A percentile compares a stretch with the other conserved stretches of the same genome.
Evolutionary conservation across 2,797 vertebrate genomes (phyloP).

Genomic region (Lithobates pipiens): DNA sequence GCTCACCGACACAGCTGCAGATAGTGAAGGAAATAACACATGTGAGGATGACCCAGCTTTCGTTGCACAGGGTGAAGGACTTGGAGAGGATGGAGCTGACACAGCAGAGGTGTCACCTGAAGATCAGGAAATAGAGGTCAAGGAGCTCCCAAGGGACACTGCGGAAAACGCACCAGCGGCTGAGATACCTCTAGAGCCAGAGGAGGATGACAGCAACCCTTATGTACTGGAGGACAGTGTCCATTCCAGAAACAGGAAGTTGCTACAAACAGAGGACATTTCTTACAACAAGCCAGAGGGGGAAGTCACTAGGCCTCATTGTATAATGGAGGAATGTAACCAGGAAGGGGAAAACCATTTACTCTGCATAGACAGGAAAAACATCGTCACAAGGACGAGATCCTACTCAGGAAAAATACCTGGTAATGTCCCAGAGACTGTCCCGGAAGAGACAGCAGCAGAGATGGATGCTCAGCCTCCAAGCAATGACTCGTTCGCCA

Average conservation of each 20-base stretch:
- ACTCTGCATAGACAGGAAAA: conserved; percentile 76
- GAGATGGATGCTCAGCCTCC: conserved; percentile 75
- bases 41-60: conserved; percentile 45
- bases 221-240: conserved; percentile 71
- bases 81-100: conserved; percentile 34
- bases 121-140: conserved; percentile 52
- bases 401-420: conserved; percentile 86
- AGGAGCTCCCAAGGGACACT: conserved; percentile 31
- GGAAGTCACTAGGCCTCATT: conserved; percentile 41
- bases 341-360: conserved; percentile 74
- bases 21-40: conserved; percentile 45
- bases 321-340: conserved; percentile 61
- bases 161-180: conserved; percentile 62
- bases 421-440: conserved; percentile 91
- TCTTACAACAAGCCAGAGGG: conserved; percentile 28
- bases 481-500: conserved; percentile 68
- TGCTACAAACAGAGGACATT: conserved; percentile 46
- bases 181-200: conserved; percentile 64
- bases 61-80: conserved; percentile 35
- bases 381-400: conserved; percentile 79
- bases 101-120: conserved; percentile 53
- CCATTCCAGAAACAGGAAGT: conserved; percentile 62
- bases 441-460: conserved; percentile 90
- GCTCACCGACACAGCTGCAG: conserved; percentile 51
- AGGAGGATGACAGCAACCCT: conserved; percentile 69